Evolutionary conservation across 2,888 invertebrate species (phyloP).

Genomic region (Dryocosmus kuriphilus): DNA sequence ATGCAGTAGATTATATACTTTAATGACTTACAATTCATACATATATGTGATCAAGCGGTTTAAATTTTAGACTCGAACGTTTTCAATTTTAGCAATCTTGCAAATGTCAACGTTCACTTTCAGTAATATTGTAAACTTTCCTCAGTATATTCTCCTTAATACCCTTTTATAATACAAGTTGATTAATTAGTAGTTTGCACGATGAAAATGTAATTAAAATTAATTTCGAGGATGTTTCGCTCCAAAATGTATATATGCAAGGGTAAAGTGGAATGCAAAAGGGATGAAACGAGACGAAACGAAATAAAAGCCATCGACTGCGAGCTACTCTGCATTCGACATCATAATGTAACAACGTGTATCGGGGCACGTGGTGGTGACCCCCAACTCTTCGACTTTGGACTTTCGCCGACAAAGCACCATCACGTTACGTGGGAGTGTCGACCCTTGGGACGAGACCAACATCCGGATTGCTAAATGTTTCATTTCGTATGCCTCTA

Average conservation of each 20-base stretch:
- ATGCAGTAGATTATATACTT: too few species aligned
- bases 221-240: conserved; percentile 9
- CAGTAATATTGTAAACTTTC: too few species aligned
- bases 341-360: conserved; percentile 55
- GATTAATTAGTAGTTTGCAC: too few species aligned
- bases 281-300: conserved; percentile 25
- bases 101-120: too few species aligned
- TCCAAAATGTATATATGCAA: conserved; percentile 22
- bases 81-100: too few species aligned
- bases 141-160: too few species aligned
- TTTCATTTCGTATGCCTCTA: conserved; percentile 73
- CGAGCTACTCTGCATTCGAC: conserved; percentile 56
- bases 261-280: conserved; percentile 38
- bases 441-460: conserved; percentile 52
- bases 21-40: too few species aligned
- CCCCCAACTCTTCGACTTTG: conserved; percentile 35
- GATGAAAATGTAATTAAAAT: background rate
- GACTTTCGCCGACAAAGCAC: conserved; percentile 35
- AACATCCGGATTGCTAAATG: conserved; percentile 71
- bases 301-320: conserved; percentile 46
- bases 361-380: conserved; percentile 39
- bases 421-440: conserved; percentile 14
- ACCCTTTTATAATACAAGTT: too few species aligned
- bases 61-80: too few species aligned
- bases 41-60: too few species aligned